Evolutionary conservation across 1,140 invertebrate genomes (phyloP), one percentile per base, ranked within the genome.

Genomic region (Rhynchophorus ferrugineus): DNA sequence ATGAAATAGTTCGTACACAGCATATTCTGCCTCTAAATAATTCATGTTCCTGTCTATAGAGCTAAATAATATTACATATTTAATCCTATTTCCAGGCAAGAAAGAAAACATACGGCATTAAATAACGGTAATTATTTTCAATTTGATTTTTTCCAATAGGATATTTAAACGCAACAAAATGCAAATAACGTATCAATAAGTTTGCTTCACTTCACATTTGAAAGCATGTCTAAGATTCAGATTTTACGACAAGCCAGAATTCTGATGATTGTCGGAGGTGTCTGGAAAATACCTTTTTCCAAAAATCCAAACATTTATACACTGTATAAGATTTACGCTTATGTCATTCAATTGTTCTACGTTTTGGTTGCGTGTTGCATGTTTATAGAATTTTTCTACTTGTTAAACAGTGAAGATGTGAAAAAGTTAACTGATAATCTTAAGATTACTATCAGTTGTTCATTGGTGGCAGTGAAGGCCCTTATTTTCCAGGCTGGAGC

Each of bases 391-490:
- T 34, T 44, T 9, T 34, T 44, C 17, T 44, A 33, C 24, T 24
- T 44, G 18, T 9, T 44, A 9, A 16, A n/a, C 6, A 16, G 17
- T 17, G 21, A 44, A 34, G 43, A 44, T 18, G 24, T 34, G 2
- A 44, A 34, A 34, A 44, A 44, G 16, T 13, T 44, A n/a, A 44
- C 43, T 8, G 43, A 44, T 24, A 44, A 34, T n/a, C 33, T 44
- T 13, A 3, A 16, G 22, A 44, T 44, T 18, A 34, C 43, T 7
- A 44, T 44, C 11, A 44, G 22, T 1, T 44, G 43, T 34, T 44
- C 22, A 1, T 6, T 44, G 11, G 22, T 29, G 17, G 22, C n/a
- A 3, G 22, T 44, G 3, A 44, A 44, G 18, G n/a, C 18, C 7
- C n/a, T 44, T 34, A 44, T 34, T 5, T 44, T 44, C 18, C 24